Base-by-base conservation (phyloP, 2,797 vertebrate species). In the Buceros bicornis region DNA sequence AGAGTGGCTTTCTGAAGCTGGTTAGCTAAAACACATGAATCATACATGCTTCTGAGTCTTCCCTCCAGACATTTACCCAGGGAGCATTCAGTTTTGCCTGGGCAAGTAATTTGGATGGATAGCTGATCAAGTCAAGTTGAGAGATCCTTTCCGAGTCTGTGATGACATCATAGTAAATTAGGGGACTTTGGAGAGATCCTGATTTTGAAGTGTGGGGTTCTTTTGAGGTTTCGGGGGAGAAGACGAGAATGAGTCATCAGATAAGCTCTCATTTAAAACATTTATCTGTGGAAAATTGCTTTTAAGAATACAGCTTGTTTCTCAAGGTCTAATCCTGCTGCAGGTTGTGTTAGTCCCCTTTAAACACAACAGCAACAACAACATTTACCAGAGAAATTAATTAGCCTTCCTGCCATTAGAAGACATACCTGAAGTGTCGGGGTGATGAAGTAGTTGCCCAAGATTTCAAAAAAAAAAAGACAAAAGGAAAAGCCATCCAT, bases 131-230 rank as follows among this genome's bases (percentile, higher is more conserved):
- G 73, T 85, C 74, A 93, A 78, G 35, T 16, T 0, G 0, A 96
- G 87, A 89, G 61, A 89, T 84, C 45, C 40, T 71, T 76, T 69
- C 58, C 0, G 1, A 86, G 31, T 17, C 56, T 78, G 48, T 54
- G 45, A 61, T 93, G 89, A 84, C 42, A 74, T 95, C 54, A 89
- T 10, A 10, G 61, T 92, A 91, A 95, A 94, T 82, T 50, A 94
- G 69, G 57, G 13, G 58, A 70, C 90, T 66, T 87, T 64, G 35
- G 72, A 93, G 94, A 89, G 70, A 94, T 85, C 51, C 72, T 40
- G 20, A 77, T 58, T 40, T 64, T 77, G 71, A 96, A 83, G 69
- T 77, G 72, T 87, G 57, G 54, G 20, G 26, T 43, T 72, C 83
- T 96, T 51, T 48, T 35, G 74, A 88, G 67, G 60, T 65, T 92